Evolutionary conservation across 23 tunicate species (phyloP).

Genomic region (Phallusia fumigata): DNA sequence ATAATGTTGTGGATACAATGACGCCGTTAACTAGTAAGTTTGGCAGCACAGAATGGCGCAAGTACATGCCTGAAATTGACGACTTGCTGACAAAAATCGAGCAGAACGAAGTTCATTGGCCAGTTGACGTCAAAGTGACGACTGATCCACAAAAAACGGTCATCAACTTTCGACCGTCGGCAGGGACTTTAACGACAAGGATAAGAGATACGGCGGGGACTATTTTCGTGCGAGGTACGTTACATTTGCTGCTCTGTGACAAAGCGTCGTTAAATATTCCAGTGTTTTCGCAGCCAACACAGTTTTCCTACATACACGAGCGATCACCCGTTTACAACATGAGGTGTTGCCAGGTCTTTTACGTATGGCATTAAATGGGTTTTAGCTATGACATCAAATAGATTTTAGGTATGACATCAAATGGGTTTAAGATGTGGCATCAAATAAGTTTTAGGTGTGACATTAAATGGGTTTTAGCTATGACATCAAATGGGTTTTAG

Average conservation of each 20-base stretch:
- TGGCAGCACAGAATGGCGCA: constrained; percentile 9
- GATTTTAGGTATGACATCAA: too few relatives aligned
- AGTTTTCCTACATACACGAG: too few relatives aligned
- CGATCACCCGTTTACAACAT: too few relatives aligned
- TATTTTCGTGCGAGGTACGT: background rate
- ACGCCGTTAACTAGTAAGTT: background rate
- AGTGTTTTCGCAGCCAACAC: too few relatives aligned
- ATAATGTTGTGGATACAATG: too few relatives aligned
- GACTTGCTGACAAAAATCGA: constrained; percentile 3
- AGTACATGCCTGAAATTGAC: constrained; percentile 7
- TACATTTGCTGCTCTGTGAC: background rate
- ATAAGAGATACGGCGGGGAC: constrained; percentile 5
- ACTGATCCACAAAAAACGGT: background rate
- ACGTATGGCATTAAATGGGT: too few relatives aligned
- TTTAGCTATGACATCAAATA: too few relatives aligned
- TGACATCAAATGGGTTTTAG: too few relatives aligned
- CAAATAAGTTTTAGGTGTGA: too few relatives aligned
- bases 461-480: too few relatives aligned
- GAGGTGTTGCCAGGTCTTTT: too few relatives aligned
- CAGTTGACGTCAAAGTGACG: background rate
- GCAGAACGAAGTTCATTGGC: background rate
- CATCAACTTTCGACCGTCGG: background rate
- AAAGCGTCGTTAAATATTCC: background rate
- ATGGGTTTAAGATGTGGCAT: too few relatives aligned
- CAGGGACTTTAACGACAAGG: background rate